Conservation (phyloP, 2,113 vertebrate genomes). For the Protobothrops mucrosquamatus region DNA sequence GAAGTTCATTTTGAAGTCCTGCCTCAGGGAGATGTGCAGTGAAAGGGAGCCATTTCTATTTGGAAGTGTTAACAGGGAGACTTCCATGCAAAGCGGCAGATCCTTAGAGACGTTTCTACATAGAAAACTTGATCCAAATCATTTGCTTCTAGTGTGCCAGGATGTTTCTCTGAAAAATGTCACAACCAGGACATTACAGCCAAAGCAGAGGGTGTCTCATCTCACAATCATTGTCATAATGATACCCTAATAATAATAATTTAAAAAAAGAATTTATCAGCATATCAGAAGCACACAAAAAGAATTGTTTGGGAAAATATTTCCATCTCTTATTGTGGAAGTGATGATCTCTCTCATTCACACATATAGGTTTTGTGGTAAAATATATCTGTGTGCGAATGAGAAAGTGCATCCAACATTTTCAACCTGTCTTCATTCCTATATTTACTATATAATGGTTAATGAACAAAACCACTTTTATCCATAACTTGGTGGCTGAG, state of each 20-base stretch:
- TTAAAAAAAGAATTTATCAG: too few relatives aligned
- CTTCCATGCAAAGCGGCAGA: neutral
- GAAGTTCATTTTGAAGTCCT: slow-evolving; percentile 37
- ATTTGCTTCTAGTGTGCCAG: neutral
- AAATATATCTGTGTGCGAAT: neutral
- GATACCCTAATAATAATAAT: neutral
- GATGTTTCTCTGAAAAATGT: neutral
- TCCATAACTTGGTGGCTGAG: neutral
- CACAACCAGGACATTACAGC: neutral
- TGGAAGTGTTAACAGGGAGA: slow-evolving; percentile 36
- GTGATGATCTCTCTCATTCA: neutral
- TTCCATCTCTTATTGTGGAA: neutral
- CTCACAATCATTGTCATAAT: neutral
- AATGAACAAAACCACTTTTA: neutral
- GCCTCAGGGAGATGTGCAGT: slow-evolving; percentile 43
- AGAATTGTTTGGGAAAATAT: neutral
- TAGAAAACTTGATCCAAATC: neutral
- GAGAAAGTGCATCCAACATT: neutral
- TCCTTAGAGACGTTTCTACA: neutral
- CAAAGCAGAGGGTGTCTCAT: neutral
- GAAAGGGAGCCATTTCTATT: slow-evolving; percentile 47
- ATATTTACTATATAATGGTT: neutral
- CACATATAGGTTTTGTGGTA: neutral
- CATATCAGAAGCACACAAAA: neutral
- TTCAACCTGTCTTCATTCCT: neutral